Percentiles rank a stretch among this genome's conserved stretches.
These are phyloP conservation scores for Loriculus beryllinus DNA, from an alignment of 2,797 vertebrate genomes.

Conservation along the genomic window DNA sequence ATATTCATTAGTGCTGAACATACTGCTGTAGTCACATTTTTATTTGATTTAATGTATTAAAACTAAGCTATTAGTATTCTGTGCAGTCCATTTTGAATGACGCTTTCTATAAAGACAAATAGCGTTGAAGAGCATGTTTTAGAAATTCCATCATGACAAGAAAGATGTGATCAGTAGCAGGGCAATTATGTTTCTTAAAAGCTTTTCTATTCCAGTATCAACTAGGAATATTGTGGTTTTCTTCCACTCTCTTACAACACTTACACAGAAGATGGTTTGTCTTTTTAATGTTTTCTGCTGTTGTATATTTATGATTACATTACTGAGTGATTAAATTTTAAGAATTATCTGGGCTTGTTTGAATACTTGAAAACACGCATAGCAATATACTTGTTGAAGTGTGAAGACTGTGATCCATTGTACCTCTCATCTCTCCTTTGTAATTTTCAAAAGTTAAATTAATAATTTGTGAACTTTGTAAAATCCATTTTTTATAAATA, in stretches of 20 bases:
- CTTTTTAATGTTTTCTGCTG: slow-evolving; percentile 13
- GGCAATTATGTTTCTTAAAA: slow-evolving; percentile 45
- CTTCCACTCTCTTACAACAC: not conserved
- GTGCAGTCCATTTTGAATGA: not conserved
- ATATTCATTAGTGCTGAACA: not conserved
- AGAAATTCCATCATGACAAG: not conserved
- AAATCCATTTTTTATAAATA: not conserved
- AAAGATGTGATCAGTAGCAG: not conserved
- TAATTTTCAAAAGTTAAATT: not conserved
- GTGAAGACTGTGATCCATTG: not conserved
- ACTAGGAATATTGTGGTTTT: slow-evolving; percentile 12
- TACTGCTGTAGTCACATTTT: not conserved
- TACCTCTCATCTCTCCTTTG: not conserved
- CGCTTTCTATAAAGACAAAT: not conserved
- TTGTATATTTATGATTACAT: not conserved
- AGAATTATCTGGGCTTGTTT: not conserved
- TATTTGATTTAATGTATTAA: not conserved
- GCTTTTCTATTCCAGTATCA: slow-evolving; percentile 24
- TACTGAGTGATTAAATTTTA: not conserved
- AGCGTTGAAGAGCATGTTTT: not conserved
- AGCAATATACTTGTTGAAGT: not conserved
- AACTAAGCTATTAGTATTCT: not conserved
- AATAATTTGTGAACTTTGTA: not conserved
- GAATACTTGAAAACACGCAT: not conserved
- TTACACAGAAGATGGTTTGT: not conserved